Conservation (phyloP, 2,113 vertebrate species). For the Sinosuthora webbiana region DNA sequence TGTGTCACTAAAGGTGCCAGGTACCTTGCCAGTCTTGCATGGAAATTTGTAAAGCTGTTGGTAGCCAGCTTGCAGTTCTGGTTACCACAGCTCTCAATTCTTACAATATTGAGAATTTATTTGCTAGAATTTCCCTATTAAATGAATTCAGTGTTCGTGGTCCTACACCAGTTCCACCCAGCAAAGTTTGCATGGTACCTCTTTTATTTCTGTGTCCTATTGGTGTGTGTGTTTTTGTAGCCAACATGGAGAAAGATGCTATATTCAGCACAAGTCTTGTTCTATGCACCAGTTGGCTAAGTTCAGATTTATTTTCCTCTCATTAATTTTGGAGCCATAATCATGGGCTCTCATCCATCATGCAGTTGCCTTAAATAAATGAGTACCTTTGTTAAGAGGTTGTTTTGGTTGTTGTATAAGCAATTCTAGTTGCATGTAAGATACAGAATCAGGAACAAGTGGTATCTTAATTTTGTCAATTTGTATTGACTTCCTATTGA, state of each 20-base stretch:
- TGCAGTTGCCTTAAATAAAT: not conserved
- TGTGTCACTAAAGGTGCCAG: not conserved
- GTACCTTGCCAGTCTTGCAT: not conserved
- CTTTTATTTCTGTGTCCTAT: not conserved
- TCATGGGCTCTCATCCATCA: not conserved
- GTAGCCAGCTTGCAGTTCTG: not conserved
- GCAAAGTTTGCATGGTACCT: not conserved
- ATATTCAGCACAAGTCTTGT: not conserved
- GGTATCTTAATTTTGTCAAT: not conserved
- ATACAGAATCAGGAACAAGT: not conserved
- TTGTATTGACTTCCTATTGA: not conserved
- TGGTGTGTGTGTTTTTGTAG: not conserved
- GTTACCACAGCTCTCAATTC: not conserved
- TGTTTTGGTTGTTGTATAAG: not conserved
- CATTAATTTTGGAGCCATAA: not conserved
- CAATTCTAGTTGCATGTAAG: not conserved
- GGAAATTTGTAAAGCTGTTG: not conserved
- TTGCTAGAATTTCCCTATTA: not conserved
- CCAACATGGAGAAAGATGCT: not conserved
- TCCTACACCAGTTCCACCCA: not conserved
- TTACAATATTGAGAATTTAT: not conserved
- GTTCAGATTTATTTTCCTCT: not conserved
- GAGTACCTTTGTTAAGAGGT: not conserved
- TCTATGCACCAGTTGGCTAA: not conserved
- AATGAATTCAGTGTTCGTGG: not conserved